phyloP scores from a whole-genome alignment of 1,140 invertebrate species.

The Laupala kohalensis region DNA sequence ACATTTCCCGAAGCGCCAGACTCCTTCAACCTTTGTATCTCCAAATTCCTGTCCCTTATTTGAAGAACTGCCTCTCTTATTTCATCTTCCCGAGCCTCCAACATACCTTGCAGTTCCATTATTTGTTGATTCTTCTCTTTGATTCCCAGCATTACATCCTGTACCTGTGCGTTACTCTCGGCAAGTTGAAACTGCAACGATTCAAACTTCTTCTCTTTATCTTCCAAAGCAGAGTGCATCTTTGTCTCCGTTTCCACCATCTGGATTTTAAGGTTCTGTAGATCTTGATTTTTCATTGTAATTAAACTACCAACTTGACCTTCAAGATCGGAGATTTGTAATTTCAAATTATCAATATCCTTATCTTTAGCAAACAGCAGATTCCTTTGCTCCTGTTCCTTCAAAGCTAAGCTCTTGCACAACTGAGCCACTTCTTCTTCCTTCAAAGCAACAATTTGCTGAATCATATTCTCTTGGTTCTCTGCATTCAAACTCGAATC shows the following conservation, averaged over 20 bases:
- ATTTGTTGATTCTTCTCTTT: conserved; percentile 38
- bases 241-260: conserved; percentile 22
- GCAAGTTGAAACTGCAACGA: conserved; percentile 25
- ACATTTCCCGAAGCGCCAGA: not conserved
- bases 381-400: not conserved
- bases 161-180: conserved; percentile 26
- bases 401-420: not conserved
- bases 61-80: conserved; percentile 47
- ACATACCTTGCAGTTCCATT: conserved; percentile 34
- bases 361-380: not conserved
- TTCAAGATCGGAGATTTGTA: not conserved
- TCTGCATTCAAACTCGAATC: not conserved
- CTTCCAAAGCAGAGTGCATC: conserved; percentile 17
- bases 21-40: not conserved
- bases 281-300: conserved; percentile 23
- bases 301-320: not conserved
- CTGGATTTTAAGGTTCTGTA: conserved; percentile 32
- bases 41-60: conserved; percentile 14
- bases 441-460: not conserved
- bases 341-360: conserved; percentile 1
- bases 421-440: not conserved
- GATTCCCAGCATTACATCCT: conserved; percentile 34
- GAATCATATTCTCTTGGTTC: not conserved
- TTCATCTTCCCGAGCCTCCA: conserved; percentile 51
- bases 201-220: conserved; percentile 26